Base-by-base conservation (phyloP, 2,888 invertebrate species). In the Ichneumon xanthorius region DNA sequence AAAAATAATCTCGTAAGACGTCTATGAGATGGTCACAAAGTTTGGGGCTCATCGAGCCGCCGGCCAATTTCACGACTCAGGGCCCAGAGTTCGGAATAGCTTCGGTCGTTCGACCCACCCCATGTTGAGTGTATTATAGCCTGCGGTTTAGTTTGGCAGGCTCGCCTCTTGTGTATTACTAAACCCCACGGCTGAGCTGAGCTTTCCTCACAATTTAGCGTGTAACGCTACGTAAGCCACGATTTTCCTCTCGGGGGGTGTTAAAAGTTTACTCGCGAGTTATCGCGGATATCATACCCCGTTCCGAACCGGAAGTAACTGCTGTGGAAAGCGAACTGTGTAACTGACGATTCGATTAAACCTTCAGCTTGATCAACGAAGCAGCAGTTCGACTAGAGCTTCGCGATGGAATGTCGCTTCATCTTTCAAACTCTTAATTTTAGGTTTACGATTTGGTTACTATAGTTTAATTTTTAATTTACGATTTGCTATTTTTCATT, bases 21-120 rank as follows among this genome's bases (percentile, higher is more conserved):
- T 37, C 6, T 63, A 63, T 33, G 22, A 75, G 67, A 53, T 37
- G 53, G 67, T 53, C 67, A 53, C 53, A 53, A 67, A 76, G 76
- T 76, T 65, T 40, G 33, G 19, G 48, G 63, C 50, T 30, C 33
- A 19, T 76, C 65, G 50, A 50, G 50, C 16, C 53, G 22, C 76
- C 50, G 63, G 37, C 65, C 67, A 76, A 76, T 76, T 76, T 76
- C 76, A 67, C 67, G 76, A 65, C 14, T 76, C 67, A 53, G 22
- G 11, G 65, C 63, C 37, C 22, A 37, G 67, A 76, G 37, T 37
- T 65, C 33, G 14, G 30, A 26, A 11, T 26, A 30, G 61, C 33
- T 65, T 37, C 50, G 50, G 37, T 37, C 19, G 22, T 16, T 16
- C 22, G 53, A 76, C 65, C 53, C n/a, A n/a, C 22, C 65, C 53